Evolutionary conservation across 2,888 invertebrate genomes (phyloP).

Genomic region (Drosophila picticornis): DNA sequence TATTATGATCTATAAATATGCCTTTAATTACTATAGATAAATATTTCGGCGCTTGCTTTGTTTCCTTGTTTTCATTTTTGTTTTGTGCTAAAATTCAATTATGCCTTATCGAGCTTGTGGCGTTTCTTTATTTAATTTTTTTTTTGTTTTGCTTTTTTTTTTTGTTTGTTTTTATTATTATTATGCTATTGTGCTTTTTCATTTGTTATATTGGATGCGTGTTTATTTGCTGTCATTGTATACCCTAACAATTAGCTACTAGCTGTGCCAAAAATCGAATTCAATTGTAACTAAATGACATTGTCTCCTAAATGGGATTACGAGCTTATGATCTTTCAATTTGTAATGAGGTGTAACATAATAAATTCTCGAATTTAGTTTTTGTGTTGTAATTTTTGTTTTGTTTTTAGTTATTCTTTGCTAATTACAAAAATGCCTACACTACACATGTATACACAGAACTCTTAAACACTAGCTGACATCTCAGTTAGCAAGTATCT

Average conservation of each 20-base stretch:
- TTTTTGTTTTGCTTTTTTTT: slow-evolving; percentile 10
- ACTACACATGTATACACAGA: slow-evolving; percentile 74
- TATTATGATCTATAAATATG: slow-evolving; percentile 73
- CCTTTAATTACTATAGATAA: slow-evolving; percentile 79
- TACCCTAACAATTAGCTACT: slow-evolving; percentile 66
- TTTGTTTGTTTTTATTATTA: slow-evolving; percentile 9
- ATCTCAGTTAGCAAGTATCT: slow-evolving; percentile 69
- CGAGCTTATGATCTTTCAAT: slow-evolving; percentile 18
- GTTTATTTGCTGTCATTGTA: slow-evolving; percentile 22
- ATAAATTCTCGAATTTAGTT: slow-evolving; percentile 73
- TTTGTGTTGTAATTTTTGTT: slow-evolving; percentile 33
- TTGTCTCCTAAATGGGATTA: slow-evolving; percentile 9
- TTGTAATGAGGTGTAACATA: slow-evolving; percentile 53
- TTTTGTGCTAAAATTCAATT: slow-evolving; percentile 75
- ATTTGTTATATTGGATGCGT: slow-evolving; percentile 24
- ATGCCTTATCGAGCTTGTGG: slow-evolving; percentile 39
- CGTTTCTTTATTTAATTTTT: slow-evolving; percentile 26
- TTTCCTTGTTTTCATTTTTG: slow-evolving; percentile 33
- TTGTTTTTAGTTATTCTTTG: slow-evolving; percentile 37
- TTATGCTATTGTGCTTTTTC: slow-evolving; percentile 31
- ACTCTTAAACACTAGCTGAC: slow-evolving; percentile 69
- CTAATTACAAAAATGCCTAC: slow-evolving; percentile 80
- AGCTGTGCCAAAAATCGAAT: slow-evolving; percentile 73
- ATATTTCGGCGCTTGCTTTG: slow-evolving; percentile 78
- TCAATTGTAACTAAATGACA: slow-evolving; percentile 61